Conservation (phyloP, 2,797 vertebrate species). For the Scolopax rusticola region DNA sequence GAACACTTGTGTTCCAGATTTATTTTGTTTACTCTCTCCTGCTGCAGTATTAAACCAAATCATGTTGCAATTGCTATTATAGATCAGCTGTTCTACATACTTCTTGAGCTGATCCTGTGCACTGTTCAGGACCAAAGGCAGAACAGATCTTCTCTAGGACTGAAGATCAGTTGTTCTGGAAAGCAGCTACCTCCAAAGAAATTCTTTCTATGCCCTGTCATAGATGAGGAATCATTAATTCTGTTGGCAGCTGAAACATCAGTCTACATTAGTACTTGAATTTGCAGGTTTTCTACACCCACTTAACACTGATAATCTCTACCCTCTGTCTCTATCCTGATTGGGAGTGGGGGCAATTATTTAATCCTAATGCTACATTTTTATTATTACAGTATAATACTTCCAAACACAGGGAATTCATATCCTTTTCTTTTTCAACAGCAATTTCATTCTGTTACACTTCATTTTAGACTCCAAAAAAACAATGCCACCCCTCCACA, state of each 20-base stretch:
- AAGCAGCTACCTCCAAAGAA: not conserved
- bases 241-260: not conserved
- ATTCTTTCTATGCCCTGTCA: not conserved
- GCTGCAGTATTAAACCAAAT: not conserved
- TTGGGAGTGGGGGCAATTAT: not conserved
- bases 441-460: not conserved
- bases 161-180: not conserved
- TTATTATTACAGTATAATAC: not conserved
- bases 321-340: not conserved
- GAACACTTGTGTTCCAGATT: not conserved
- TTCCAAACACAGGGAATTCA: not conserved
- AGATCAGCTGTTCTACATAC: not conserved
- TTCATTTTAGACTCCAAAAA: not conserved
- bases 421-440: not conserved
- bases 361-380: not conserved
- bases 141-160: not conserved
- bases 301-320: not conserved
- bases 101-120: not conserved
- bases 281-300: not conserved
- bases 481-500: not conserved
- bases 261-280: not conserved
- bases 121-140: not conserved
- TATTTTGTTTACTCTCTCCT: slow-evolving; percentile 1
- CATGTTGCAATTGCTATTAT: not conserved
- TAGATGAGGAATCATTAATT: not conserved